Conservation (phyloP, 2,888 invertebrate species). For the Diarsia brunnea region DNA sequence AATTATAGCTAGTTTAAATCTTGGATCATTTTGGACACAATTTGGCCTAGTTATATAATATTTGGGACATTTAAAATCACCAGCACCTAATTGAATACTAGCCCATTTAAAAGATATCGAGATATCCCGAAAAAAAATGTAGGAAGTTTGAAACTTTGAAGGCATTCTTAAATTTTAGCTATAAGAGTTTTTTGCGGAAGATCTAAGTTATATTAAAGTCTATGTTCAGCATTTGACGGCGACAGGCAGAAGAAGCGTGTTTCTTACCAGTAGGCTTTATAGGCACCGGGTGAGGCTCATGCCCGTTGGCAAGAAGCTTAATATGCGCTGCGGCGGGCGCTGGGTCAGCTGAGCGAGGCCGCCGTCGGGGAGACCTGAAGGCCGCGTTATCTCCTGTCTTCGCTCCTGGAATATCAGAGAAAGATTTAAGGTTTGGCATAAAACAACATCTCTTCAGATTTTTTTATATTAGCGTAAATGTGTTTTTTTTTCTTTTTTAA, state of each 20-base stretch:
- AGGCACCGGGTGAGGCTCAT: conserved; percentile 93
- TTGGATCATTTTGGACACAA: neutral
- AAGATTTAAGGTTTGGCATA: neutral
- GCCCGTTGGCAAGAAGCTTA: conserved; percentile 84
- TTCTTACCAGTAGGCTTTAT: conserved; percentile 91
- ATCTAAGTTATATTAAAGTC: neutral
- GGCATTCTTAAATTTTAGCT: neutral
- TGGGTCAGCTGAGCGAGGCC: conserved; percentile 92
- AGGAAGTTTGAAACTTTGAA: neutral
- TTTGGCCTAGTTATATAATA: neutral
- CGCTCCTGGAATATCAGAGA: conserved; percentile 70
- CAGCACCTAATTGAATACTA: neutral
- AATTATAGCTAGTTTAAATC: neutral
- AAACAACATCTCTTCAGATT: neutral
- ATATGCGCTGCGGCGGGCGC: conserved; percentile 75
- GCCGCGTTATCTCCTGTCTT: conserved; percentile 87
- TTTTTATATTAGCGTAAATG: neutral
- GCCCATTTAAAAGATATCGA: neutral
- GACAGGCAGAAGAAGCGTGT: neutral
- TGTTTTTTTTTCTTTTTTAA: no score
- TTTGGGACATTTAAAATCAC: neutral
- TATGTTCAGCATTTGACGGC: neutral
- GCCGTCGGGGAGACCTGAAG: conserved; percentile 95
- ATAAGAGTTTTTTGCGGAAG: neutral
- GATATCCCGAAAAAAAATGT: neutral